A percentile compares a stretch with the other conserved stretches of the same genome.
Conservation (phyloP, 2,797 vertebrate species). For the Myioborus miniatus region DNA sequence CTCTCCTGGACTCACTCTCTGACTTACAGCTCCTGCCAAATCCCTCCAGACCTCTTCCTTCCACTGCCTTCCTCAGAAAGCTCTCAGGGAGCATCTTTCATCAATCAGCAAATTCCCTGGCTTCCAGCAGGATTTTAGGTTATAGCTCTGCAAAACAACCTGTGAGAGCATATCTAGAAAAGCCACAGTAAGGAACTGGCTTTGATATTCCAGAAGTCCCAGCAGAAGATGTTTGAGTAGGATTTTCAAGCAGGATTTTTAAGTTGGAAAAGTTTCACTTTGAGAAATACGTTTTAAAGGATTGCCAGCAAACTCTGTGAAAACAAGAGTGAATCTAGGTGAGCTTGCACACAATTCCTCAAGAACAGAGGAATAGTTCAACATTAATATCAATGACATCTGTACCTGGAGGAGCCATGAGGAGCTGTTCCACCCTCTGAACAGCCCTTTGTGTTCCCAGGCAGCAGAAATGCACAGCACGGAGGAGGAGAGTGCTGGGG, state of each 20-base stretch:
- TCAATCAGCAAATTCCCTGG: neutral
- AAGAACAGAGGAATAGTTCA: neutral
- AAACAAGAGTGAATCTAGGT: neutral
- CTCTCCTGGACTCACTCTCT: neutral
- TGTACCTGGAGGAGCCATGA: neutral
- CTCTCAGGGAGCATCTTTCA: neutral
- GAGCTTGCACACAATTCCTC: neutral
- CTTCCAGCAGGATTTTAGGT: neutral
- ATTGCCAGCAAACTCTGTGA: neutral
- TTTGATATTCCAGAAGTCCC: neutral
- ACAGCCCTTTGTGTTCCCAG: neutral
- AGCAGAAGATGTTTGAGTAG: neutral
- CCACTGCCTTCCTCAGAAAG: rapidly evolving
- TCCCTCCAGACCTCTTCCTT: neutral
- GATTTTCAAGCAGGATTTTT: neutral
- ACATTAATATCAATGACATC: neutral
- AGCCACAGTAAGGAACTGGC: neutral
- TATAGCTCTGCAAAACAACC: neutral
- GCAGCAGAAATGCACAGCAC: neutral
- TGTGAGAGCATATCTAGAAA: neutral
- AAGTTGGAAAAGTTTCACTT: neutral
- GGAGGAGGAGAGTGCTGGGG: neutral
- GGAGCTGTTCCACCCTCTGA: neutral
- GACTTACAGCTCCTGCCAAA: neutral
- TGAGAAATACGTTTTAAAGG: neutral